Evolutionary conservation across 2,113 vertebrate genomes (phyloP).

Genomic region (Melanerpes formicivorus): DNA sequence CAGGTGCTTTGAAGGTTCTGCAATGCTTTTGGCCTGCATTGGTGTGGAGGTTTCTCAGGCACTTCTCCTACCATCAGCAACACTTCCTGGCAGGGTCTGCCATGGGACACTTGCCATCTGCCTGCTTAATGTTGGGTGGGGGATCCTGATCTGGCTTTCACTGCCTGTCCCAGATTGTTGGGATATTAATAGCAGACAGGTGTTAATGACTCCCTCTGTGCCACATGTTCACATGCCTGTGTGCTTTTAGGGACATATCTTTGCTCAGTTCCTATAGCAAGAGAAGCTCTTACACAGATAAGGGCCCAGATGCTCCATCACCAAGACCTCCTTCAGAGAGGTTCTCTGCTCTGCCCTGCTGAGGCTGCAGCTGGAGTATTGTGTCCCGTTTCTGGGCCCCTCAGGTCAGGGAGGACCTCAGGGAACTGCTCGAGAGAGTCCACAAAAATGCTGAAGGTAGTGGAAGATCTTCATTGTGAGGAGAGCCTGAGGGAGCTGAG

Average conservation of each 20-base stretch:
- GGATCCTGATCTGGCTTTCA: not conserved
- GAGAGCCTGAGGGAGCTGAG: no score
- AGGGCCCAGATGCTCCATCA: conserved; percentile 7
- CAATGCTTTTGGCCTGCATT: not conserved
- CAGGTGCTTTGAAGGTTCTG: not conserved
- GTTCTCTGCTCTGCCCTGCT: no score
- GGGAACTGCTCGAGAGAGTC: no score
- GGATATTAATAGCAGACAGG: conserved; percentile 43
- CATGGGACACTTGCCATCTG: not conserved
- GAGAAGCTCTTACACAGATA: not conserved
- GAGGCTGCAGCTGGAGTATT: no score
- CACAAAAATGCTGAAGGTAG: no score
- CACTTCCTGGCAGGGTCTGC: not conserved
- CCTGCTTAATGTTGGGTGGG: rapidly evolving
- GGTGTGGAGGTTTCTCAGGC: not conserved
- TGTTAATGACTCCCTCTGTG: conserved; percentile 30
- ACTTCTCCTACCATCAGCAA: not conserved
- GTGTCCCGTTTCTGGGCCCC: no score
- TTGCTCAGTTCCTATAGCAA: not conserved
- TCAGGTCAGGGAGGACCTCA: no score
- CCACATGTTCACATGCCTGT: not conserved
- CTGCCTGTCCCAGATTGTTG: conserved; percentile 3
- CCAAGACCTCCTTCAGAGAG: not conserved
- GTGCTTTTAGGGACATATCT: not conserved
- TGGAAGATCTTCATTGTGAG: no score